phyloP scores from a whole-genome alignment of 2,888 invertebrate genomes.

The Argyresthia goedartella region DNA sequence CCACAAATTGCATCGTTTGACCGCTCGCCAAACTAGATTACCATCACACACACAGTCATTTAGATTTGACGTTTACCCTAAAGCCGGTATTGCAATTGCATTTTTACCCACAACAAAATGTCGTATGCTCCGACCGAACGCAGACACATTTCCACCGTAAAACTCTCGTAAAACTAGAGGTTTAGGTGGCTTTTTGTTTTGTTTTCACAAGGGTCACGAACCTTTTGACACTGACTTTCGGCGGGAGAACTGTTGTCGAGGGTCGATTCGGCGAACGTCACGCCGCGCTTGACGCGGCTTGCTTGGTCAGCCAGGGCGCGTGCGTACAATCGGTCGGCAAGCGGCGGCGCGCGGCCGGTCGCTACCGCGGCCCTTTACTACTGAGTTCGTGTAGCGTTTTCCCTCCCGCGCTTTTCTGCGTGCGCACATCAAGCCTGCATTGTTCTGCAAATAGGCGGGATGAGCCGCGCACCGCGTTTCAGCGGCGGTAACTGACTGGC shows the following conservation, averaged over 20 bases:
- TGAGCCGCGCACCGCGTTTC: conserved; percentile 22
- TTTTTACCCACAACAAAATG: no score
- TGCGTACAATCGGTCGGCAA: conserved; percentile 29
- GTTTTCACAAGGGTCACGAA: conserved; percentile 51
- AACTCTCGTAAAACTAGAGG: not conserved
- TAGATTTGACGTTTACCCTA: conserved; percentile 2
- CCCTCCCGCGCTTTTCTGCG: conserved; percentile 61
- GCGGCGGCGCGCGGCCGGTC: conserved; percentile 60
- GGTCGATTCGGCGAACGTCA: conserved; percentile 64
- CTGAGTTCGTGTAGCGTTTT: conserved; percentile 33
- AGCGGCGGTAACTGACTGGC: conserved; percentile 29
- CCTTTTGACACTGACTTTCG: conserved; percentile 68
- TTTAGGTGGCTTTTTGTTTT: conserved; percentile 39
- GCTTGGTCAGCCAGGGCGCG: conserved; percentile 64
- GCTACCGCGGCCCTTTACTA: conserved; percentile 61
- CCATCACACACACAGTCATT: not conserved
- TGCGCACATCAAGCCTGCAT: conserved; percentile 67
- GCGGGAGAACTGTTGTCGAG: conserved; percentile 51
- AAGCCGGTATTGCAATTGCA: not conserved
- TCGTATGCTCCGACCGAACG: no score
- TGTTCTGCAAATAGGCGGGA: conserved; percentile 62
- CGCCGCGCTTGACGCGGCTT: conserved; percentile 57
- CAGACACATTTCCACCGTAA: no score
- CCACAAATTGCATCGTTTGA: no score
- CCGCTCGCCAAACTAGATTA: no score